These are phyloP conservation scores for Drosophila watanabei DNA, from an alignment of 1,140 invertebrate genomes.

Conservation along the genomic window DNA sequence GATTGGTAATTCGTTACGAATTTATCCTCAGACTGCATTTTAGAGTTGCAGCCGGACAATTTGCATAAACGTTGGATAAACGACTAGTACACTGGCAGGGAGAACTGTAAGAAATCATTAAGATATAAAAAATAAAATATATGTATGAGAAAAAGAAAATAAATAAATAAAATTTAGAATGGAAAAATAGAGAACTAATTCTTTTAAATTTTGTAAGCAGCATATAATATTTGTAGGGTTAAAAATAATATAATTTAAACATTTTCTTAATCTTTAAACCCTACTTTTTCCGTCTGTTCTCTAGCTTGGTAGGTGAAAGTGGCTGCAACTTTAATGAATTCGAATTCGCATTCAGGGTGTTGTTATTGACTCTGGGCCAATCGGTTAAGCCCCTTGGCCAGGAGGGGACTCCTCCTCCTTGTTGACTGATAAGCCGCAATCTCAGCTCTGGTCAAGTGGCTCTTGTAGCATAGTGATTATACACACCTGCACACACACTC, in stretches of 20 bases:
- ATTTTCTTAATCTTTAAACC: no score
- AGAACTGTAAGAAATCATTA: no score
- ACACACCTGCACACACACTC: neutral
- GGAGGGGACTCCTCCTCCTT: neutral
- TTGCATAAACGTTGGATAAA: slow-evolving; percentile 50
- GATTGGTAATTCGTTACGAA: slow-evolving; percentile 69
- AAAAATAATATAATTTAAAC: no score
- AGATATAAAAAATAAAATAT: neutral
- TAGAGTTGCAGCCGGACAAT: slow-evolving; percentile 30
- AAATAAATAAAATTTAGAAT: neutral
- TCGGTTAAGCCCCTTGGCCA: slow-evolving; percentile 26
- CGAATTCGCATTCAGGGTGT: slow-evolving; percentile 23
- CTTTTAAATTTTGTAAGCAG: neutral
- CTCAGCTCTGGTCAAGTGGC: slow-evolving; percentile 38
- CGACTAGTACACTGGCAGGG: neutral
- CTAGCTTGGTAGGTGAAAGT: slow-evolving; percentile 33
- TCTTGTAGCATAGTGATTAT: neutral
- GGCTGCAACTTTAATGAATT: slow-evolving; percentile 63
- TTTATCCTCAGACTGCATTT: slow-evolving; percentile 54
- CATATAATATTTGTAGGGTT: neutral
- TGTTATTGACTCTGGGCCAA: slow-evolving; percentile 36
- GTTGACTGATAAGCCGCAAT: slow-evolving; percentile 51
- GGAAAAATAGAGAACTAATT: neutral
- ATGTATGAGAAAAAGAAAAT: neutral
- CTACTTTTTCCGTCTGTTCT: neutral